Evolutionary conservation across 2,113 vertebrate genomes (phyloP).

Genomic region (Stercorarius parasiticus): DNA sequence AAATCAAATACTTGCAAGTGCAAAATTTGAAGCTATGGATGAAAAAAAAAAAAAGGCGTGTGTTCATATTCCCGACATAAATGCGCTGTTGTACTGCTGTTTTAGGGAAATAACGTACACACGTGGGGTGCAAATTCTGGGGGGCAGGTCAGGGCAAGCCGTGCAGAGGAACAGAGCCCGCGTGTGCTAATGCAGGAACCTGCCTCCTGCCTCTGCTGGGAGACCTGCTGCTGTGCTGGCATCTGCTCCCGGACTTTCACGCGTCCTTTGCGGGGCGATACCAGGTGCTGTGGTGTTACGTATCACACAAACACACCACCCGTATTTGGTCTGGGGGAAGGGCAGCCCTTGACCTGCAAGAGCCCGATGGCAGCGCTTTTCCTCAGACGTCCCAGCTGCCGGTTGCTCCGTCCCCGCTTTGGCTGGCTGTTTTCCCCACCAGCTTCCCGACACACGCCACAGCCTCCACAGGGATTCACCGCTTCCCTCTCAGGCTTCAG

Average conservation of each 20-base stretch:
- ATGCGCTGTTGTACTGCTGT: background rate
- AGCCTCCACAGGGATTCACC: background rate
- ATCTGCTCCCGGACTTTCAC: background rate
- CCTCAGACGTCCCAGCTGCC: background rate
- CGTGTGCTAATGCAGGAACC: background rate
- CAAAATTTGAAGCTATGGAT: background rate
- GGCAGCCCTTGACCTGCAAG: background rate
- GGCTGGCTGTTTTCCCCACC: background rate
- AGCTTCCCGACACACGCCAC: accelerated
- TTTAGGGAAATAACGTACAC: background rate
- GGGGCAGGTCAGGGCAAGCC: background rate
- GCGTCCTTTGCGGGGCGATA: accelerated
- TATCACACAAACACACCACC: background rate
- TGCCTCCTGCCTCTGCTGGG: background rate
- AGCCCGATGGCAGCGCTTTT: background rate
- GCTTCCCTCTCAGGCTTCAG: background rate
- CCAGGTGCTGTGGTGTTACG: accelerated
- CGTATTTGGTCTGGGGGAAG: background rate
- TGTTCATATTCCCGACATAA: background rate
- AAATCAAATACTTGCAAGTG: background rate
- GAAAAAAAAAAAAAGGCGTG: accelerated
- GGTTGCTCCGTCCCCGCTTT: background rate
- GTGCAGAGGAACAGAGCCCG: accelerated
- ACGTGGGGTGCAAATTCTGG: background rate
- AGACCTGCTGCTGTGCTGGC: accelerated